Evolutionary conservation across 1,140 invertebrate genomes (phyloP), one percentile per base, ranked within the genome.

Genomic region (Papilio glaucus): DNA sequence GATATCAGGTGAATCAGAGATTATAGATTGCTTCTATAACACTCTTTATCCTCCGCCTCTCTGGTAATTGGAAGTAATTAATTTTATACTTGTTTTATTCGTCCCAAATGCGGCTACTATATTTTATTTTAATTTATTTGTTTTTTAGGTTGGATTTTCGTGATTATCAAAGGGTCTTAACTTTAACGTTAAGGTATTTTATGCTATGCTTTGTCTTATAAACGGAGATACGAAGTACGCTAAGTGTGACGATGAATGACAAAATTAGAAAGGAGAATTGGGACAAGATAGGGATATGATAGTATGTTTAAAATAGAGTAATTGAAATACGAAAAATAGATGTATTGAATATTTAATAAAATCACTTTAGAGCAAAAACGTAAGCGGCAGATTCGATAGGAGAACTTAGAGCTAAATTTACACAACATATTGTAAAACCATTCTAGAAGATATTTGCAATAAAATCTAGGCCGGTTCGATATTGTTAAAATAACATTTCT

Each of bases 1-100:
- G 74, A 77, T 85, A 83, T 85, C 79, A 76, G 77, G 71, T 77
- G 72, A 77, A 84, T 87, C 80, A 63, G 67, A 81, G 84, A 87
- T 87, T 69, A 72, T 75, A 75, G 84, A 84, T 85, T 80, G 72
- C 69, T 37, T 62, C 72, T 68, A 68, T 68, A 69, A 73, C 74
- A 74, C 49, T 41, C 71, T 71, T 49, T 70, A 49, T 63, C 60
- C 65, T 41, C 57, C 45, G 53, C 49, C 71, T 72, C 72, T 38
- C 53, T 72, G 38, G 72, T 80, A 80, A 80, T 80, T 80, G 75
- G 75, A 49, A 45, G 38, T 76, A 76, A 79, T 79, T 76, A 73
- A 76, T 76, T 68, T 60, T 72, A 62, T 61, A 42, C 70, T 29
- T 45, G 65, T 68, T 68, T 68, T 68, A 15, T 68, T 68, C 7